Evolutionary conservation across 2,797 vertebrate species (phyloP).

Genomic region (Epinephelus malabaricus): DNA sequence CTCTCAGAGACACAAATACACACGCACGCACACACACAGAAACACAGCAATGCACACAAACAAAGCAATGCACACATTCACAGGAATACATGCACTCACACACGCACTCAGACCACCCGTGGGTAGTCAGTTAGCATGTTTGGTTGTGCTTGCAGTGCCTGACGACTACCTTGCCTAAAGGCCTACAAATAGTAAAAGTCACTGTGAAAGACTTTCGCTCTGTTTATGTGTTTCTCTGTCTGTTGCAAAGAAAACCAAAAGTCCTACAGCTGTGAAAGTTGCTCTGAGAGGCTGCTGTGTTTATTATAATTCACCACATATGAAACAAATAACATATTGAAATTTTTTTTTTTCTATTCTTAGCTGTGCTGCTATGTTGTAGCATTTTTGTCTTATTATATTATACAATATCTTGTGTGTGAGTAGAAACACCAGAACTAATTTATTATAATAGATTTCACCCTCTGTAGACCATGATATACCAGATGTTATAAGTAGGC

Average conservation of each 20-base stretch:
- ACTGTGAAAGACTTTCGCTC: neutral
- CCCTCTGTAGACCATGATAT: neutral
- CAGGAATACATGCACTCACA: neutral
- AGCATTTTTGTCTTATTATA: conserved; percentile 1
- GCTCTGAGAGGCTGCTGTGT: neutral
- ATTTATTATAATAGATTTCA: neutral
- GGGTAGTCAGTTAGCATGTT: conserved; percentile 52
- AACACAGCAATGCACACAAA: neutral
- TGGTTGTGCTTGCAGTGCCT: conserved; percentile 38
- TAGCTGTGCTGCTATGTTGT: neutral
- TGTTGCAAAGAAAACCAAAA: conserved; percentile 4
- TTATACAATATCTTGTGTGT: neutral
- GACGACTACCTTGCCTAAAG: conserved; percentile 38
- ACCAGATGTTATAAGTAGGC: too few relatives aligned
- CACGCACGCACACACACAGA: neutral
- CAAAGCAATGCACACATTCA: neutral
- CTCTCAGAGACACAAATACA: conserved; percentile 12
- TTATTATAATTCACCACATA: neutral
- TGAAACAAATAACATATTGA: conserved; percentile 3
- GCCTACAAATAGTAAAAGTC: conserved; percentile 17
- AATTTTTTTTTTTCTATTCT: neutral
- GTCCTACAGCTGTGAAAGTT: neutral
- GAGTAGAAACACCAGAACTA: neutral
- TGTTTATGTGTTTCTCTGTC: neutral
- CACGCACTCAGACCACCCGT: conserved; percentile 34